A percentile compares a stretch with the other conserved stretches of the same genome.
These are phyloP conservation scores for Glossophaga mutica DNA, from an alignment of 2,797 vertebrate genomes.

Conservation along the genomic window DNA sequence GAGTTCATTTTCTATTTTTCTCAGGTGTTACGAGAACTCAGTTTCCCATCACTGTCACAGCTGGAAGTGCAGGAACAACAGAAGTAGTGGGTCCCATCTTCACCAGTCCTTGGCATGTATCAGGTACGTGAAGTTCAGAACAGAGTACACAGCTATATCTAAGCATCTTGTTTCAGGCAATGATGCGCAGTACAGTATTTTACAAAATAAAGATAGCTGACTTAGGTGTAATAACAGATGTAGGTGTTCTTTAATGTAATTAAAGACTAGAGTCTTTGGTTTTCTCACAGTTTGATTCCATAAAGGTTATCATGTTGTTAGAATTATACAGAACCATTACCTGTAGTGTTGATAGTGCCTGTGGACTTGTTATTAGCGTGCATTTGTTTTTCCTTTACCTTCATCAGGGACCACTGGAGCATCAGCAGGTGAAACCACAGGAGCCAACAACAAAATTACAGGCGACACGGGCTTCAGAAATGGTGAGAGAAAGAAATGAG, in stretches of 20 bases:
- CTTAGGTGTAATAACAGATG: neutral
- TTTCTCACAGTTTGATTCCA: neutral
- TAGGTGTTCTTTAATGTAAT: neutral
- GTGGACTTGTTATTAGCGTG: neutral
- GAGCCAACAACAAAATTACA: neutral
- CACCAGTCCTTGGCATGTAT: neutral
- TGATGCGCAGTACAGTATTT: neutral
- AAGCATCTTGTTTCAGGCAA: neutral
- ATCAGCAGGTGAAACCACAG: neutral
- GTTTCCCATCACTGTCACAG: neutral
- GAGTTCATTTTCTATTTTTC: neutral
- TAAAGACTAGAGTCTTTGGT: neutral
- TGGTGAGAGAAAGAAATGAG: neutral
- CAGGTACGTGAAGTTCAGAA: neutral
- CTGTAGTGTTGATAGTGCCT: fast-evolving
- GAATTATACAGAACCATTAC: neutral
- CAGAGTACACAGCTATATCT: neutral
- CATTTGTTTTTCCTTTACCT: neutral
- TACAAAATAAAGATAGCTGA: neutral
- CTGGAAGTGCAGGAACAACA: neutral
- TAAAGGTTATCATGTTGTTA: neutral
- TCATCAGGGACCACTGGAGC: neutral
- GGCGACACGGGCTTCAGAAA: neutral
- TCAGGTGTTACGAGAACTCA: neutral
- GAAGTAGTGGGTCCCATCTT: neutral